Percentiles rank a stretch among this genome's conserved stretches.
phyloP scores from a whole-genome alignment of 2,888 invertebrate genomes.

The Lepidocyrtinus sp. region DNA sequence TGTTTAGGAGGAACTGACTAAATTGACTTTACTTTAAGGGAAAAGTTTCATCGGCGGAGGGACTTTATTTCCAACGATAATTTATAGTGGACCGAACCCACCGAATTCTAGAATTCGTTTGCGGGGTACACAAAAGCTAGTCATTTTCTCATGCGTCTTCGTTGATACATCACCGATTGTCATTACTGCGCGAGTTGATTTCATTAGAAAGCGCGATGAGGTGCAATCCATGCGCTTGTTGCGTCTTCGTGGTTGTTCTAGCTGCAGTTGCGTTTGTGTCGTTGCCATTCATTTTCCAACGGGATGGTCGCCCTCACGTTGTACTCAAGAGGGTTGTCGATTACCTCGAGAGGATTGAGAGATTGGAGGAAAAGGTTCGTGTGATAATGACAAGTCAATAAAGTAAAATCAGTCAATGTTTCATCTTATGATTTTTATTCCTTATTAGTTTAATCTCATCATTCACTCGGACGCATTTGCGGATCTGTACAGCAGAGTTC shows the following conservation, averaged over 20 bases:
- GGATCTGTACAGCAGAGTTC: conserved; percentile 59
- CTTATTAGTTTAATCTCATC: too few relatives aligned
- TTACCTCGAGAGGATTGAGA: conserved; percentile 54
- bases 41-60: background rate
- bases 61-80: background rate
- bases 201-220: conserved; percentile 22
- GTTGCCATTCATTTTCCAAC: conserved; percentile 51
- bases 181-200: background rate
- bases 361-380: conserved; percentile 49
- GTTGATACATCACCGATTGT: background rate
- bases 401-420: too few relatives aligned
- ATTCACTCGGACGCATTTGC: conserved; percentile 59
- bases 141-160: background rate
- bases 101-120: background rate
- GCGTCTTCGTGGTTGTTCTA: conserved; percentile 26
- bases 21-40: too few relatives aligned
- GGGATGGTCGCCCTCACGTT: conserved; percentile 50
- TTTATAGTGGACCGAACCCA: background rate
- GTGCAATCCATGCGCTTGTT: conserved; percentile 49
- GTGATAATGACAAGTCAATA: too few relatives aligned
- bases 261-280: conserved; percentile 48
- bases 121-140: background rate
- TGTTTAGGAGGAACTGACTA: background rate
- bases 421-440: too few relatives aligned
- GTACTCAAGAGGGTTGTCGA: conserved; percentile 51